Evolutionary conservation across 2,888 invertebrate genomes (phyloP).

Genomic region (Mamestra brassicae): DNA sequence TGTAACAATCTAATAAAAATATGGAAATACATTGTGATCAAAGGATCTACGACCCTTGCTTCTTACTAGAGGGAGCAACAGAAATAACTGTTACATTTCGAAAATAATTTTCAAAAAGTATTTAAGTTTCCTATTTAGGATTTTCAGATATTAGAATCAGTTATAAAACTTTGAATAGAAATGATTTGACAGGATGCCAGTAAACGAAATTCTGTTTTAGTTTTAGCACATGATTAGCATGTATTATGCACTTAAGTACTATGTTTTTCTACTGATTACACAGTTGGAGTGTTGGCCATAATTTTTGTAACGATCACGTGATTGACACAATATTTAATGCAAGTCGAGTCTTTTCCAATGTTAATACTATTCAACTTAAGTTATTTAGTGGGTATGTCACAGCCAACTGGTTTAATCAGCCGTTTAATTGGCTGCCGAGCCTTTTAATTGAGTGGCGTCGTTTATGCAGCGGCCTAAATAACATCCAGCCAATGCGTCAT

Average conservation of each 20-base stretch:
- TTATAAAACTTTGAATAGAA: neutral
- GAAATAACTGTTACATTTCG: slow-evolving; percentile 4
- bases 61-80: neutral
- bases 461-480: no score
- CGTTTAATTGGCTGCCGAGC: no score
- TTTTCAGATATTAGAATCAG: neutral
- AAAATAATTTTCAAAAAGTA: neutral
- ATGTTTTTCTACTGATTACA: no score
- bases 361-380: neutral
- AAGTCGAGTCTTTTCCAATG: neutral
- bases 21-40: slow-evolving; percentile 59
- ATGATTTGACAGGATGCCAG: neutral
- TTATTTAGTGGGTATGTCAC: neutral
- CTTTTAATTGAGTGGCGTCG: no score
- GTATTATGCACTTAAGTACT: neutral
- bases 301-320: neutral
- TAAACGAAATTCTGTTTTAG: neutral
- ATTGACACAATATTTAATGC: neutral
- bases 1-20: slow-evolving; percentile 55
- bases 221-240: neutral
- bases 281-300: no score
- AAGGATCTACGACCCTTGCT: slow-evolving; percentile 24
- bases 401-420: no score
- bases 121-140: neutral
- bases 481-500: no score